A percentile compares a stretch with the other conserved stretches of the same genome.
phyloP scores from a whole-genome alignment of 1,140 invertebrate species.

The Lysiphlebus fabarum region DNA sequence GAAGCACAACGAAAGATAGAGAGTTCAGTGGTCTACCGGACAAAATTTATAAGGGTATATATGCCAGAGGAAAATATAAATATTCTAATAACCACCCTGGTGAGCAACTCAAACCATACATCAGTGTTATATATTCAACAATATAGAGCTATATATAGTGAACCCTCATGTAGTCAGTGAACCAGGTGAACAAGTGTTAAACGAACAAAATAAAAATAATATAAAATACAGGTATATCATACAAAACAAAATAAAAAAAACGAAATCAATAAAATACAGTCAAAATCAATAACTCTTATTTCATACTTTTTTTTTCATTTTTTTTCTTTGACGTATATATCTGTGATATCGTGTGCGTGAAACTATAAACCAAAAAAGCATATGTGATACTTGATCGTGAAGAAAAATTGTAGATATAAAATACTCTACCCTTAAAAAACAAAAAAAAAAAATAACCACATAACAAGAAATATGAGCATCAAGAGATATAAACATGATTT shows the following conservation, averaged over 20 bases:
- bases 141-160: not conserved
- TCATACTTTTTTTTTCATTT: not conserved
- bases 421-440: too few species aligned
- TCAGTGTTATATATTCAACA: too few species aligned
- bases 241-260: too few species aligned
- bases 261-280: not conserved
- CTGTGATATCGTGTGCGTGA: not conserved
- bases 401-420: not conserved
- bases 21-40: slow-evolving; percentile 1
- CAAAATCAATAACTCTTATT: not conserved
- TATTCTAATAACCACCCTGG: slow-evolving; percentile 8
- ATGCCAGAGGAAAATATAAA: slow-evolving; percentile 3
- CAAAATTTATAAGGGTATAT: slow-evolving; percentile 10
- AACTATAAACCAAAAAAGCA: slow-evolving; percentile 5
- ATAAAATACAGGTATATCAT: too few species aligned
- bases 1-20: slow-evolving; percentile 1
- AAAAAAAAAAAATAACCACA: too few species aligned
- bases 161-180: not conserved
- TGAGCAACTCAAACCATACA: too few species aligned
- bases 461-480: too few species aligned
- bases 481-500: too few species aligned
- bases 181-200: too few species aligned
- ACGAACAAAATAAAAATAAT: too few species aligned
- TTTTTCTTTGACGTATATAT: too few species aligned
- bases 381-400: not conserved